Conservation (phyloP, 2,113 vertebrate species). For the Ochotona curzoniae region DNA sequence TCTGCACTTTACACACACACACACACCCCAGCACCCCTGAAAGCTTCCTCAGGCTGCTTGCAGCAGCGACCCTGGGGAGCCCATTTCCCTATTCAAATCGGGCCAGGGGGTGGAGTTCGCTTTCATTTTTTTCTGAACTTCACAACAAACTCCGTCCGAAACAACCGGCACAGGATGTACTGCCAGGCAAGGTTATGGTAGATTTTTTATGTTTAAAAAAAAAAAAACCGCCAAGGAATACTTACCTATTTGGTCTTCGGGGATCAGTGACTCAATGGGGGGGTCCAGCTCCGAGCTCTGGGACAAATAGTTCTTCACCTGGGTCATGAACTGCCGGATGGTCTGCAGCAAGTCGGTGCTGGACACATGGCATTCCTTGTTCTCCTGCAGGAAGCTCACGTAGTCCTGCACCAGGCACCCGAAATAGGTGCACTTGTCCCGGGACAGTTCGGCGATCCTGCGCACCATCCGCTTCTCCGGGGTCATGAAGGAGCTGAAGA, state of each 20-base stretch:
- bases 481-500: conserved; percentile 95
- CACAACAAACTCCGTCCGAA: not conserved
- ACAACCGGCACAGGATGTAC: not conserved
- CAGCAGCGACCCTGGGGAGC: not conserved
- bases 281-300: conserved; percentile 97
- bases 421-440: conserved; percentile 95
- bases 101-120: not conserved
- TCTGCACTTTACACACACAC: no score
- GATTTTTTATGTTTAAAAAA: not conserved
- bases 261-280: conserved; percentile 95
- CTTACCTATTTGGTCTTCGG: conserved; percentile 98
- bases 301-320: conserved; percentile 96
- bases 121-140: not conserved
- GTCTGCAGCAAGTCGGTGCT: conserved; percentile 95
- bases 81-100: not conserved
- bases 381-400: conserved; percentile 95
- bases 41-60: not conserved
- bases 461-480: conserved; percentile 94
- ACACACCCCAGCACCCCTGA: no score
- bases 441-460: conserved; percentile 91
- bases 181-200: rapidly evolving
- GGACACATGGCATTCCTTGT: conserved; percentile 94
- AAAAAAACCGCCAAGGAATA: not conserved
- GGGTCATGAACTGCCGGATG: conserved; percentile 97
- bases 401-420: conserved; percentile 98